Base-by-base conservation (phyloP, 1,140 invertebrate species). In the Galendromus occidentalis region DNA sequence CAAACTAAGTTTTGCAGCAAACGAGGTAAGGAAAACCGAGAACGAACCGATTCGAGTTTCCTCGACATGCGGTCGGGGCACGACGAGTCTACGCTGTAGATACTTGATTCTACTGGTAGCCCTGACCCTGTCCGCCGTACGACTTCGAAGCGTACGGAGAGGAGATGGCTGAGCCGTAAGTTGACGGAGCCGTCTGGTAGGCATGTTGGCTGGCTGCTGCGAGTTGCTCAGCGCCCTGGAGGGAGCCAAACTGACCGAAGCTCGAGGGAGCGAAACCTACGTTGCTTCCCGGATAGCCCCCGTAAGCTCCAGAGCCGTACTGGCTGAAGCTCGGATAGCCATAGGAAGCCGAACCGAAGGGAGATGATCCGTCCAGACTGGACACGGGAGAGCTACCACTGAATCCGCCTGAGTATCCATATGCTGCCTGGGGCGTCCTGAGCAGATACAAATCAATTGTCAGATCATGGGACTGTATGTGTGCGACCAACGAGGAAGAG, bases 241-340 rank as follows among this genome's bases (percentile, higher is more conserved):
- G 14, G 25, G 51, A 59, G 22, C 51, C 51, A 22, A 25, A 25
- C 9, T 59, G 51, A 22, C 25, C 17, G 51, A 33, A 17, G 14
- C 25, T 29, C 14, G 51, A 59, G n/a, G 51, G 51, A 14, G 51
- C 51, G 33, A 59, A 59, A 14, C 51, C 51, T 17, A 59, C 51
- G 33, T 33, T 59, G 51, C 22, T 9, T 1, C 51, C 51, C n/a
- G 51, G 51, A 59, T 59, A 59, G 9, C 51, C 51, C 14, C 51
- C 51, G 22, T 29, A 59, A 4, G 17, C 1, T 25, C 22, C 22
- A 17, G 51, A 14, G 17, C 51, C 51, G 33, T 20, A 59, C 20
- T 59, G 51, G 22, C 51, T 59, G 51, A 59, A 59, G 22, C 14
- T 59, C 14, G 51, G 51, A 9, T 59, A 59, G 14, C 51, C 51